Evolutionary conservation across 2,888 invertebrate genomes (phyloP), one percentile per base, ranked within the genome.

Genomic region (Stenchaetothrips biformis): DNA sequence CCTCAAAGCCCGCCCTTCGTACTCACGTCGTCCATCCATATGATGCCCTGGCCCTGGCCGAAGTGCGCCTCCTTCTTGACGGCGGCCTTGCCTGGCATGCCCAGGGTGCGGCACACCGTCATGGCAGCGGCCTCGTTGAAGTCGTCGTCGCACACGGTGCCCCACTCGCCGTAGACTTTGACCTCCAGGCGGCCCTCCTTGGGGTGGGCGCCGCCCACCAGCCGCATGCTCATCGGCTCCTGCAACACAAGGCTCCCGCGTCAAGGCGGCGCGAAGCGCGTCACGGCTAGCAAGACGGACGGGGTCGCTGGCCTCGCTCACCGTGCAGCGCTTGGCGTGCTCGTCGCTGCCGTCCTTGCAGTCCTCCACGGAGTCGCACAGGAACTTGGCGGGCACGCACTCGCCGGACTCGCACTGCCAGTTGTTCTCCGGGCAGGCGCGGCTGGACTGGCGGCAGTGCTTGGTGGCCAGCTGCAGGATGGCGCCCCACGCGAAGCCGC

Each of bases 91-190:
- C 85, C 84, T 27, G 82, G 81, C 80, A 82, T 84, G 27, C 84
- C 84, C 37, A 84, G 81, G 74, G 82, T 81, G 21, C 88, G 88
- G 83, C 92, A 92, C 27, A 90, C 88, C 0, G 92, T 91, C 83
- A 89, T 88, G 0, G 93, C 94, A 47, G 92, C 91, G 78, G 88
- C 88, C 25, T 89, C 87, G 79, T 91, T 90, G 84, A 94, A 94
- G 83, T 92, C 91, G 84, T 94, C 94, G 84, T 94, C 93, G 85
- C 95, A 95, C 18, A 95, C 88, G 0, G 93, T 92, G 16, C 94
- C 94, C 92, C 93, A 93, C 25, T 91, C 88, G 2, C 92, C 92
- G 82, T 90, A 90, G 83, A 91, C 90, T 81, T 89, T 89, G 0
- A 95, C 89, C 86, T 94, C 94, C 0, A 94, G 88, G 77, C 94